These are phyloP conservation scores for Nettapus auritus DNA, from an alignment of 2,113 vertebrate genomes.

Conservation along the genomic window DNA sequence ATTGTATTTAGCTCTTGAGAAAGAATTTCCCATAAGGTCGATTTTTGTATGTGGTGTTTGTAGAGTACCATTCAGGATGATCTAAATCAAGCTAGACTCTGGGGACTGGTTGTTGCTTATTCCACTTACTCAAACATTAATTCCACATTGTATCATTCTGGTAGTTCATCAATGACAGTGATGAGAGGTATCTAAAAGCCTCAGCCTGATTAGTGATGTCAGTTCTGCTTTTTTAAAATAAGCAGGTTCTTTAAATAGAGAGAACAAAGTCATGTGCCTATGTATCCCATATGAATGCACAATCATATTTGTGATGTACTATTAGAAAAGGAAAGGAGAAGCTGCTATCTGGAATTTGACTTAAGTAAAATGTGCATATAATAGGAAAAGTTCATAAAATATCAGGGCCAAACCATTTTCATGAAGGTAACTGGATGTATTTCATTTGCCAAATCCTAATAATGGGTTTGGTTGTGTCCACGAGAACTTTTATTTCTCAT, in stretches of 20 bases:
- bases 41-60: not conserved
- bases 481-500: not conserved
- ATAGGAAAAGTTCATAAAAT: not conserved
- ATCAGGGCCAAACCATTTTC: not conserved
- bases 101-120: not conserved
- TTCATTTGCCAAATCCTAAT: not conserved
- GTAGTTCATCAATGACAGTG: not conserved
- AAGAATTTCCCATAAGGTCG: not conserved
- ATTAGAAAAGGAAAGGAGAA: not conserved
- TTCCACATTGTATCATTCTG: not conserved
- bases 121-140: not conserved
- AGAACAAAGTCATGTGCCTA: not conserved
- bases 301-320: not conserved
- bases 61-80: not conserved
- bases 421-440: not conserved
- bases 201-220: not conserved
- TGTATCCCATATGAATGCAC: rapidly evolving
- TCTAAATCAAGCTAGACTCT: not conserved
- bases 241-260: not conserved
- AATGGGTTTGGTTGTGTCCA: not conserved
- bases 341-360: not conserved
- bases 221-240: not conserved
- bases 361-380: not conserved
- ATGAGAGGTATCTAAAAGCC: not conserved
- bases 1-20: slow-evolving; percentile 3